phyloP scores from a whole-genome alignment of 2,113 vertebrate genomes.

The Balaeniceps rex region DNA sequence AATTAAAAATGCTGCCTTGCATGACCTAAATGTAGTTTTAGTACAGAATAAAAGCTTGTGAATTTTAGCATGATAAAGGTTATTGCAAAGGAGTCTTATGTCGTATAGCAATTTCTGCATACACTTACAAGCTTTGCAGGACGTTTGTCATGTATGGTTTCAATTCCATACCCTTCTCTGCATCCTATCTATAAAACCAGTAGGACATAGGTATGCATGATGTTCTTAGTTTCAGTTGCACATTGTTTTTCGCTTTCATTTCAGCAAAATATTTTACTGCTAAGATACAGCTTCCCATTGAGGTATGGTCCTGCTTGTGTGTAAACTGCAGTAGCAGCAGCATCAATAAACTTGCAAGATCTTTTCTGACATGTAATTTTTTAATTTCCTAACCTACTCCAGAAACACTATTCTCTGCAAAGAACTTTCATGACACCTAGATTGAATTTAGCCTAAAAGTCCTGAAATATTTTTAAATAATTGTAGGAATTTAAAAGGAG shows the following conservation, averaged over 20 bases:
- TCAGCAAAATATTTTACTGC: not conserved
- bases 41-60: not conserved
- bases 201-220: not conserved
- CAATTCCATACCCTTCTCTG: not conserved
- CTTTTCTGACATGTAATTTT: not conserved
- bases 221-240: not conserved
- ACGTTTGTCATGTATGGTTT: not conserved
- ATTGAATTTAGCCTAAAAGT: not conserved
- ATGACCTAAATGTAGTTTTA: not conserved
- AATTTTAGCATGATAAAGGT: not conserved
- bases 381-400: not conserved
- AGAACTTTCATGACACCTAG: not conserved
- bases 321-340: not conserved
- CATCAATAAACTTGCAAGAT: not conserved
- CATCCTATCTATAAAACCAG: not conserved
- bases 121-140: not conserved
- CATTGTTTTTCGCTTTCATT: not conserved
- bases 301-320: not conserved
- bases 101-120: not conserved
- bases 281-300: not conserved
- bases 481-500: not conserved
- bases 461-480: not conserved
- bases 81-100: not conserved
- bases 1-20: not conserved
- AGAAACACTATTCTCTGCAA: not conserved